A percentile compares a stretch with the other conserved stretches of the same genome.
These are phyloP conservation scores for Helleia helle DNA, from an alignment of 2,888 invertebrate species.

Conservation along the genomic window DNA sequence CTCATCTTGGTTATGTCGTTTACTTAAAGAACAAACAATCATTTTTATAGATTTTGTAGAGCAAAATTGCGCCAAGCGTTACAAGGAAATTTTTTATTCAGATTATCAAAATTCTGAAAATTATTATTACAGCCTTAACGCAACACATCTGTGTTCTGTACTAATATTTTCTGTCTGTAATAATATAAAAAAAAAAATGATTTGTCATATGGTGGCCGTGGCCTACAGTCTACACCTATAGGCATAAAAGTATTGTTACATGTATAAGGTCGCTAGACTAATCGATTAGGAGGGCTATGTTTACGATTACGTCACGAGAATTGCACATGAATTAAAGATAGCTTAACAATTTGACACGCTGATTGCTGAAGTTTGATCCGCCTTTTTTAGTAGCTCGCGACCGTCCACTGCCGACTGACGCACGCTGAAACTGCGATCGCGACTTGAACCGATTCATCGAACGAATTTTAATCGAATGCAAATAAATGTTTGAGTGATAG, in stretches of 20 bases:
- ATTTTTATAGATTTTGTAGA: too few relatives aligned
- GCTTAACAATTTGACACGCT: conserved; percentile 40
- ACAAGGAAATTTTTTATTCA: too few relatives aligned
- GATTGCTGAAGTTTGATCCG: conserved; percentile 37
- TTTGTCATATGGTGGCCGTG: too few relatives aligned
- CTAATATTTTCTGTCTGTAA: too few relatives aligned
- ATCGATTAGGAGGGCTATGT: conserved; percentile 6
- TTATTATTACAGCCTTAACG: too few relatives aligned
- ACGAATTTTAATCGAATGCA: conserved; percentile 37
- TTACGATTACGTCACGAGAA: conserved; percentile 20
- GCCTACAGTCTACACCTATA: background rate
- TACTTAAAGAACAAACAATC: too few relatives aligned
- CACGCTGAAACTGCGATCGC: conserved; percentile 31
- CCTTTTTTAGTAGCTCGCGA: conserved; percentile 51
- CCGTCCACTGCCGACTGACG: conserved; percentile 51
- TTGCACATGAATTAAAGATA: conserved; percentile 28
- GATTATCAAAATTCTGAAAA: too few relatives aligned
- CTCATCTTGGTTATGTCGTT: too few relatives aligned
- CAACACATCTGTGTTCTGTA: too few relatives aligned
- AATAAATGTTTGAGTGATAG: conserved; percentile 42
- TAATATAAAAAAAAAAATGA: too few relatives aligned
- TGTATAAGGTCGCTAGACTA: background rate
- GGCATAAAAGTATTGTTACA: too few relatives aligned
- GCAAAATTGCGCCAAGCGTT: too few relatives aligned
- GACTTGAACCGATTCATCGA: conserved; percentile 18